Evolutionary conservation across 2,113 vertebrate genomes (phyloP), one percentile per base, ranked within the genome.

Genomic region (Nesospiza acunhae): DNA sequence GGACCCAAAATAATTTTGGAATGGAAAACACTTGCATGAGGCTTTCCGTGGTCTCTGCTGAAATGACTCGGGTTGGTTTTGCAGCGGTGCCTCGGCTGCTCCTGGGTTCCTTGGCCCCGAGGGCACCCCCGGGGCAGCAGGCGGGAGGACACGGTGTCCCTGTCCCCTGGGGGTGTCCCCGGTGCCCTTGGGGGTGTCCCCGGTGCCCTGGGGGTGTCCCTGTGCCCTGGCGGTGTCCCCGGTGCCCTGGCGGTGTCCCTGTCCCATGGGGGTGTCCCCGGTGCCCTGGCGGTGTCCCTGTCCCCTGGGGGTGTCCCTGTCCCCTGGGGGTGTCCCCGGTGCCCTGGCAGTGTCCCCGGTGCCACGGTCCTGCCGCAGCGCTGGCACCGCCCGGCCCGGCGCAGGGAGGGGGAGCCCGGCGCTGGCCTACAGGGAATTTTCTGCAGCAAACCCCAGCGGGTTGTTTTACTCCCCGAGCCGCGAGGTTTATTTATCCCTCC

Each of bases 361-460:
- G 33, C 50, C 66, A 3, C 10, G 20, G 31, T 4, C 37, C 47
- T 67, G 52, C 13, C 13, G 20, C 42, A 20, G 68, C 39, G 39
- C 39, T 39, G 39, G 39, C 39, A 13, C 39, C 26, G 15, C 50
- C 27, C 50, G 10, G 16, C 52, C 56, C 41, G 10, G 56, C 1
- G 0, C 30, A 4, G 52, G 47, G n/a, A 9, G 3, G 50, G 18
- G 12, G 7, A 69, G 50, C 85, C 63, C 31, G 21, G 79, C 31
- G 0, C 47, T 0, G 46, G 5, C 44, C 2, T 2, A 24, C 46
- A 0, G 13, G 39, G 74, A 15, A 37, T 46, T 46, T 8, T 31
- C 78, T 55, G 46, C 87, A 28, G 74, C n/a, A 27, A 47, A 69
- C 26, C 8, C 0, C 73, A 22, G 84, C 44, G 21, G 76, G 56